Evolutionary conservation across 2,888 invertebrate species (phyloP).

Genomic region (Parnassius orleans): DNA sequence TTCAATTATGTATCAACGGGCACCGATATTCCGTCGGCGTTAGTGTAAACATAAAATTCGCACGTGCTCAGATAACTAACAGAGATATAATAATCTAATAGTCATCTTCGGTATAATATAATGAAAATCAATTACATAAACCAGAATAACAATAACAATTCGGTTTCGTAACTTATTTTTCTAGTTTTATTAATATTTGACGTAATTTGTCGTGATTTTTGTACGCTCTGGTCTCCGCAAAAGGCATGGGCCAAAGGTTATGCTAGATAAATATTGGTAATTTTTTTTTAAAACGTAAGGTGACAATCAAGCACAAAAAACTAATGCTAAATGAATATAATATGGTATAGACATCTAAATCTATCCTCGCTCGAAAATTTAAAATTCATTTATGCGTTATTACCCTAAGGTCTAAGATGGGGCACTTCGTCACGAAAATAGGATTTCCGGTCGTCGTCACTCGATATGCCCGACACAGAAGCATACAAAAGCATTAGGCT

Average conservation of each 20-base stretch:
- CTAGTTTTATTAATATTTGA: background rate
- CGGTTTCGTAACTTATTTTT: background rate
- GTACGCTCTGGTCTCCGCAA: background rate
- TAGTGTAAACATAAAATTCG: slow-evolving; percentile 46
- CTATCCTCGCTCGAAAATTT: no score
- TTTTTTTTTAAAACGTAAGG: background rate
- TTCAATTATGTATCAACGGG: slow-evolving; percentile 24
- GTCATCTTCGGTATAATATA: slow-evolving; percentile 22
- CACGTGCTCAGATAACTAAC: slow-evolving; percentile 46
- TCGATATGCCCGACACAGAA: no score
- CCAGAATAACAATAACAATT: background rate
- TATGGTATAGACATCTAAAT: no score
- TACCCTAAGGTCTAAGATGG: no score
- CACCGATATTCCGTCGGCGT: slow-evolving; percentile 20
- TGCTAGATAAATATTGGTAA: background rate
- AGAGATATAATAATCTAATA: slow-evolving; percentile 33
- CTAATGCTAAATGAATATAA: no score
- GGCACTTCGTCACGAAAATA: no score
- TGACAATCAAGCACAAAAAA: background rate
- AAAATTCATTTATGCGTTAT: no score
- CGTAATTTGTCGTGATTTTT: background rate
- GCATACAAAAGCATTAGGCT: no score
- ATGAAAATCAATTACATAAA: slow-evolving; percentile 20
- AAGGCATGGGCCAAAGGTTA: background rate
- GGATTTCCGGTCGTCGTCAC: no score